These are phyloP conservation scores for Chouioia cunea DNA, from an alignment of 2,888 invertebrate species.

Conservation along the genomic window DNA sequence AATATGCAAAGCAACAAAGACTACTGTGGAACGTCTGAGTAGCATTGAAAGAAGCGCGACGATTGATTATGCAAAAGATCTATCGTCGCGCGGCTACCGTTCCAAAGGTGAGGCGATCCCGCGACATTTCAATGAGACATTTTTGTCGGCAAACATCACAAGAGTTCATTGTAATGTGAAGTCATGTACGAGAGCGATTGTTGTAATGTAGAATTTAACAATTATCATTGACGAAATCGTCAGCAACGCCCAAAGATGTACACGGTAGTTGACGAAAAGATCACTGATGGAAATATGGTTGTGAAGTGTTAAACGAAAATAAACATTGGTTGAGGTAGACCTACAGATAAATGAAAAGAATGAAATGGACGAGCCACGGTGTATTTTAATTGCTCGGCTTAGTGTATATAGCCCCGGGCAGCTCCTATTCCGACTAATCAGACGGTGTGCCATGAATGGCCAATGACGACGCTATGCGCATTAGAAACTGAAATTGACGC, in stretches of 20 bases:
- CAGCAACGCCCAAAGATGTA: too few species aligned
- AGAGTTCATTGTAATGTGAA: too few species aligned
- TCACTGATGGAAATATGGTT: too few species aligned
- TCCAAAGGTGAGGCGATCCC: too few species aligned
- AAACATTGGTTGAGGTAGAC: too few species aligned
- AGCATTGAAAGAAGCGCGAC: not conserved
- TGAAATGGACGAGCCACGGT: not conserved
- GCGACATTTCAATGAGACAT: too few species aligned
- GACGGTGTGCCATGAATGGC: slow-evolving; percentile 30
- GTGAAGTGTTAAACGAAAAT: too few species aligned
- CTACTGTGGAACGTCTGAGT: too few species aligned
- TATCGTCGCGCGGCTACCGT: not conserved
- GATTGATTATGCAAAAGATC: not conserved
- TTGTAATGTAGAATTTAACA: slow-evolving; percentile 16
- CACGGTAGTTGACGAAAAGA: too few species aligned
- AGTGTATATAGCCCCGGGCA: not conserved
- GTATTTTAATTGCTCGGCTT: slow-evolving; percentile 42
- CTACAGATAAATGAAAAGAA: too few species aligned
- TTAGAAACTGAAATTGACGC: slow-evolving; percentile 23
- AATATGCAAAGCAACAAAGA: too few species aligned
- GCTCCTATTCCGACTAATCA: slow-evolving; percentile 40
- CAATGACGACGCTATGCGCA: slow-evolving; percentile 13
- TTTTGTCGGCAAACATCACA: not conserved
- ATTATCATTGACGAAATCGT: slow-evolving; percentile 1
- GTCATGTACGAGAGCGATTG: too few species aligned